Evolutionary conservation across 2,113 vertebrate species (phyloP).

Genomic region (Coracopsis vasa): DNA sequence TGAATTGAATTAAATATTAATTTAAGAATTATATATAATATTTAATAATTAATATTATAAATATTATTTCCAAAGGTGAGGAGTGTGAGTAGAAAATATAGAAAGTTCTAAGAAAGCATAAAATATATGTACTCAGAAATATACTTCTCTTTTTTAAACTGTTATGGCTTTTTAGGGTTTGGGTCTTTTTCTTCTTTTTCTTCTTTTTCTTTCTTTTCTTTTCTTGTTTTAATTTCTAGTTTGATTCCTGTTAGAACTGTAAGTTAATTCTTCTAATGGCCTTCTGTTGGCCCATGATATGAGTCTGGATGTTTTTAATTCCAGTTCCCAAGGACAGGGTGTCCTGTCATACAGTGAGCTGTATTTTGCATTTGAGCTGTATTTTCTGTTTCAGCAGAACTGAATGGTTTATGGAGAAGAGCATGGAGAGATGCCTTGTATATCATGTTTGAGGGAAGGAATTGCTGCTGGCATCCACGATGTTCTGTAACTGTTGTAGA

Average conservation of each 20-base stretch:
- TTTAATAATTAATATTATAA: neutral
- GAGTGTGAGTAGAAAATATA: neutral
- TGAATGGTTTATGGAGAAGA: neutral
- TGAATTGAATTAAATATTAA: slow-evolving; percentile 5
- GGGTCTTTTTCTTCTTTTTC: neutral
- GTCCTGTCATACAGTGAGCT: neutral
- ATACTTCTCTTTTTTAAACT: neutral
- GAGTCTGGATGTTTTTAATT: neutral
- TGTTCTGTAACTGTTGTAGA: neutral
- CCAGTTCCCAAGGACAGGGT: neutral
- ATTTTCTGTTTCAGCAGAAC: neutral
- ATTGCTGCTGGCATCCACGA: neutral
- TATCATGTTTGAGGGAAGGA: neutral
- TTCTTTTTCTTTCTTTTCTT: rapidly evolving
- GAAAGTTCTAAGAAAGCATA: neutral
- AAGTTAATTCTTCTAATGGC: slow-evolving; percentile 42
- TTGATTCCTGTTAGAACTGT: neutral
- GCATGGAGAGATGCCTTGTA: neutral
- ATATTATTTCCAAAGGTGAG: neutral
- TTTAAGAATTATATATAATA: neutral
- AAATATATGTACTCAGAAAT: neutral
- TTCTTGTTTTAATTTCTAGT: neutral
- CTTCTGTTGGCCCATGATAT: neutral
- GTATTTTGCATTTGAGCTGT: neutral
- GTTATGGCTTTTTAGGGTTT: neutral